Evolutionary conservation across 1,140 invertebrate species (phyloP).

Genomic region (Holcopasites calliopsidis): DNA sequence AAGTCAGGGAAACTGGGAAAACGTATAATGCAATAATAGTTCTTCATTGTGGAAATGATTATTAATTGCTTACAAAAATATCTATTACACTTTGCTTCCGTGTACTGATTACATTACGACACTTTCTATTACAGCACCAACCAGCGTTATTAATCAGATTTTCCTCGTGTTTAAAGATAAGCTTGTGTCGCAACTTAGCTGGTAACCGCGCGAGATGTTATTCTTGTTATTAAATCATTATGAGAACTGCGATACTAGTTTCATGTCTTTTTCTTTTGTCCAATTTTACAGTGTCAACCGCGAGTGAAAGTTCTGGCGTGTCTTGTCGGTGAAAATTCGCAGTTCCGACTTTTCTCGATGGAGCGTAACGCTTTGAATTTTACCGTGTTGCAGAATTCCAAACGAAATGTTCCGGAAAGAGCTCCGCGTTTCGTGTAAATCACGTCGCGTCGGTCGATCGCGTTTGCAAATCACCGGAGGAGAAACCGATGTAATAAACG

Average conservation of each 20-base stretch:
- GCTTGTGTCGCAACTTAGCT: not conserved
- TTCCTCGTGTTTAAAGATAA: too few relatives aligned
- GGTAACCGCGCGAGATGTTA: too few relatives aligned
- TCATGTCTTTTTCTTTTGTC: not conserved
- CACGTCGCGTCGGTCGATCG: not conserved
- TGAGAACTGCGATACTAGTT: too few relatives aligned
- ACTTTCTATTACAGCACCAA: too few relatives aligned
- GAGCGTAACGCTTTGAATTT: slow-evolving; percentile 19
- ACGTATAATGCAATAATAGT: too few relatives aligned
- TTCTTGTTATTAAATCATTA: too few relatives aligned
- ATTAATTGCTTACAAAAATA: too few relatives aligned
- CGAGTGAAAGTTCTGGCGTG: not conserved
- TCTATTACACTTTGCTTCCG: too few relatives aligned
- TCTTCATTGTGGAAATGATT: too few relatives aligned
- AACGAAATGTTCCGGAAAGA: slow-evolving; percentile 7
- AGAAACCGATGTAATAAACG: not conserved
- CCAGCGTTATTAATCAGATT: too few relatives aligned
- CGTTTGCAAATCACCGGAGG: not conserved
- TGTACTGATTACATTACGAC: too few relatives aligned
- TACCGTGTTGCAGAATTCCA: not conserved
- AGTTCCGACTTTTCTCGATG: not conserved
- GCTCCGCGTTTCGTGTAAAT: not conserved
- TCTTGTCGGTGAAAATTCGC: not conserved
- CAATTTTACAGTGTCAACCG: not conserved
- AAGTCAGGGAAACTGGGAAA: too few relatives aligned